Percentiles rank a stretch among this genome's conserved stretches.
Conservation (phyloP, 2,113 vertebrate genomes). For the Caranx ignobilis region DNA sequence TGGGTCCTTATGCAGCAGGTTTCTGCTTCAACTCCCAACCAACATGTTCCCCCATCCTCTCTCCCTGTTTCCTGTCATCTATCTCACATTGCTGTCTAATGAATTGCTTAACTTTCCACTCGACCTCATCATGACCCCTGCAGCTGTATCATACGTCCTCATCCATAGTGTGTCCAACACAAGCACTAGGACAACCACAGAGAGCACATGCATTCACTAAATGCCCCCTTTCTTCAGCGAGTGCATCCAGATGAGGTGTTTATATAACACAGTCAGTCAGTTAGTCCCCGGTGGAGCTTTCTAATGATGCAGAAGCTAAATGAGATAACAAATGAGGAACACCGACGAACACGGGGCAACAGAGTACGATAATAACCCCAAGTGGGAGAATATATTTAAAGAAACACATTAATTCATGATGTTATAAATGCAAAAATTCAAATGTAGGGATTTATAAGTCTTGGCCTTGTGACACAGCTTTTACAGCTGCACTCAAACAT, state of each 20-base stretch:
- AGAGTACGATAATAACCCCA: background rate
- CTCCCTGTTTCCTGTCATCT: no score
- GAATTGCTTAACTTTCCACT: no score
- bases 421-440: background rate
- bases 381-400: background rate
- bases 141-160: no score
- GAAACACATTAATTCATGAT: background rate
- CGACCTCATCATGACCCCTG: no score
- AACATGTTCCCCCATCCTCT: no score
- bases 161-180: background rate
- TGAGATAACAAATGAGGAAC: slow-evolving; percentile 9
- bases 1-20: no score
- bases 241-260: background rate
- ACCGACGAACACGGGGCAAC: background rate
- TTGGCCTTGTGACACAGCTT: background rate
- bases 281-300: background rate
- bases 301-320: slow-evolving; percentile 5
- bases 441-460: background rate
- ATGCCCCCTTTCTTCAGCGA: background rate
- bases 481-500: background rate
- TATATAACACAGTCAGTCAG: slow-evolving; percentile 39
- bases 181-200: background rate
- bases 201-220: slow-evolving; percentile 5
- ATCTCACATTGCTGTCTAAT: no score
- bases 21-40: no score